Evolutionary conservation across 1,140 invertebrate genomes (phyloP).

Genomic region (Zaprionus africanus): DNA sequence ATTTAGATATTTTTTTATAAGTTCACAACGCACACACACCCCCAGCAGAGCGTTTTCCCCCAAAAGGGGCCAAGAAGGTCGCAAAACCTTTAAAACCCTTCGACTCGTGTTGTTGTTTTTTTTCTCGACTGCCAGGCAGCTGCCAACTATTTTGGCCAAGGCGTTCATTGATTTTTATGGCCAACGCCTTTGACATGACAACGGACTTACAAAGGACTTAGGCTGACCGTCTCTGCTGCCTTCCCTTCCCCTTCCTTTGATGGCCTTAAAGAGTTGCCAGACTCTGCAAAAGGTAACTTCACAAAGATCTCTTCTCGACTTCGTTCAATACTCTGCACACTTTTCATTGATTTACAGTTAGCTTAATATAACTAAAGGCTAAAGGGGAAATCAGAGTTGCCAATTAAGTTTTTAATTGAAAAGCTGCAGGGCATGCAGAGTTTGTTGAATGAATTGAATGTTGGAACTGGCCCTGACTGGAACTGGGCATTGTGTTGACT

Average conservation of each 20-base stretch:
- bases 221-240: conserved; percentile 5
- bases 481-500: conserved; percentile 64
- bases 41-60: conserved; percentile 5
- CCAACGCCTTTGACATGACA: conserved; percentile 65
- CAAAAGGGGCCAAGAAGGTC: conserved; percentile 61
- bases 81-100: conserved; percentile 65
- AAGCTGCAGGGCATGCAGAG: conserved; percentile 17
- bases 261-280: conserved; percentile 28
- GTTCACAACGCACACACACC: conserved; percentile 30
- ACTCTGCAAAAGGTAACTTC: neutral
- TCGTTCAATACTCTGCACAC: neutral
- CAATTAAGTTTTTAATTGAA: conserved; percentile 20
- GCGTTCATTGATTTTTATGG: conserved; percentile 78
- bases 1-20: conserved; percentile 53
- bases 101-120: conserved; percentile 38
- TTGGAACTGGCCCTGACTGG: conserved; percentile 2
- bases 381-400: neutral
- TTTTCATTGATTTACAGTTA: neutral
- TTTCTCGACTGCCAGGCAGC: conserved; percentile 49
- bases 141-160: conserved; percentile 67
- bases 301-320: neutral
- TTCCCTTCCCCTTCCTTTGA: neutral
- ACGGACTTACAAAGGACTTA: conserved; percentile 35
- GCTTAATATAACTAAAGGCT: neutral
- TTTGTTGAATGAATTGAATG: conserved; percentile 12